phyloP scores from a whole-genome alignment of 2,888 invertebrate genomes.

The Drosophila antonietae region DNA sequence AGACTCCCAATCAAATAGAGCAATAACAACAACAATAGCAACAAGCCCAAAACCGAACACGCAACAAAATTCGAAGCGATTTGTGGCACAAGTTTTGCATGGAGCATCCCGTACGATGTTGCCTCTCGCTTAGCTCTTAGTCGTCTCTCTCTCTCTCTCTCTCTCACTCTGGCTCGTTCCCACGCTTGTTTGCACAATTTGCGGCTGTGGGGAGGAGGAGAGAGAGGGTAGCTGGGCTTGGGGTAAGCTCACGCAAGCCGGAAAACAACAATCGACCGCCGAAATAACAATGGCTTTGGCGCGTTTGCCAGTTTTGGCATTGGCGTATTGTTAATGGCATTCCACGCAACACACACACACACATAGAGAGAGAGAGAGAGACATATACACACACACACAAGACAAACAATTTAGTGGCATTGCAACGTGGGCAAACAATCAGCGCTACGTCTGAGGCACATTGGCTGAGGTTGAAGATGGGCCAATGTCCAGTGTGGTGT shows the following conservation, averaged over 20 bases:
- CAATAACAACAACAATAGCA: constrained; percentile 4
- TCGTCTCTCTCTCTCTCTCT: background rate
- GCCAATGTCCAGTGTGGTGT: constrained; percentile 14
- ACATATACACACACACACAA: constrained; percentile 21
- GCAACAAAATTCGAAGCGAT: constrained; percentile 82
- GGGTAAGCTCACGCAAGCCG: constrained; percentile 79
- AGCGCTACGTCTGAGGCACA: constrained; percentile 37
- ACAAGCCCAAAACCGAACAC: constrained; percentile 61
- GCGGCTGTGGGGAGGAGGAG: constrained; percentile 30
- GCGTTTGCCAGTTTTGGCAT: constrained; percentile 79
- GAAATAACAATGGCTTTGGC: constrained; percentile 79
- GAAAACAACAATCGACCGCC: constrained; percentile 80
- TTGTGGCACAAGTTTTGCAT: constrained; percentile 75
- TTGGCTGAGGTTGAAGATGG: constrained; percentile 37
- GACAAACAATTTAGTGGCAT: constrained; percentile 77
- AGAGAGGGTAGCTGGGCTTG: constrained; percentile 15
- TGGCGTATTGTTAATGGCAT: constrained; percentile 79
- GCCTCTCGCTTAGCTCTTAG: constrained; percentile 12
- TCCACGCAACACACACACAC: constrained; percentile 54
- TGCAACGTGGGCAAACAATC: constrained; percentile 77
- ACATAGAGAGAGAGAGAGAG: constrained; percentile 4
- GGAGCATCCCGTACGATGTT: constrained; percentile 43
- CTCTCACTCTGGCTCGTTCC: constrained; percentile 37
- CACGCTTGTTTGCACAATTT: constrained; percentile 79
- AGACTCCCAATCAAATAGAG: constrained; percentile 20